Evolutionary conservation across 1,140 invertebrate species (phyloP).

Genomic region (Heliothis virescens): DNA sequence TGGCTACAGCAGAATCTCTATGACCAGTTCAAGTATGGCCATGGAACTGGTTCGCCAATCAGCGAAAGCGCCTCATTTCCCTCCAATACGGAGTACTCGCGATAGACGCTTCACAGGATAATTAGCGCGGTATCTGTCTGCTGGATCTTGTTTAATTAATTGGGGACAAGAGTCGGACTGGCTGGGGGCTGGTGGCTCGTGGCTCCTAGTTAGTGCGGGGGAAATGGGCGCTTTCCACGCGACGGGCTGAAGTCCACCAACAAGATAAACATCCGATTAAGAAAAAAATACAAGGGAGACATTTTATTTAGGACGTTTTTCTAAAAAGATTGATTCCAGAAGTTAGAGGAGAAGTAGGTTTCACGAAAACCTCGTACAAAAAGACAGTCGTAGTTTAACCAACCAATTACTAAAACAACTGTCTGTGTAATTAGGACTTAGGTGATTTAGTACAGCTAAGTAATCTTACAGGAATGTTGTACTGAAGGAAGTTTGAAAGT

Average conservation of each 20-base stretch:
- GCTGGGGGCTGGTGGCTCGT: not conserved
- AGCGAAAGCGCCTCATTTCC: not conserved
- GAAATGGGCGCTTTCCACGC: conserved; percentile 29
- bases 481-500: conserved; percentile 6
- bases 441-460: conserved; percentile 1
- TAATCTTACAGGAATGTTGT: not conserved
- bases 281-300: no score
- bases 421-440: no score
- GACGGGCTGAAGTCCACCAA: not conserved
- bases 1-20: no score
- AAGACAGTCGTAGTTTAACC: no score
- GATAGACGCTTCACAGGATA: not conserved
- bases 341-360: no score
- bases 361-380: no score
- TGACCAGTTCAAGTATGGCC: no score
- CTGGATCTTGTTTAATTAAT: conserved; percentile 32
- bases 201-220: not conserved
- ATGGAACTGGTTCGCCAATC: no score
- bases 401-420: no score
- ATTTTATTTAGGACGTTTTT: no score
- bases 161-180: conserved; percentile 17
- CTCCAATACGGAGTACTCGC: not conserved
- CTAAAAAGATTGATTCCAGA: no score
- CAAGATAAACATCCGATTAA: no score
- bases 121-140: conserved; percentile 26